Base-by-base conservation (phyloP, 2,888 invertebrate species). In the Gymnosoma rotundatum region DNA sequence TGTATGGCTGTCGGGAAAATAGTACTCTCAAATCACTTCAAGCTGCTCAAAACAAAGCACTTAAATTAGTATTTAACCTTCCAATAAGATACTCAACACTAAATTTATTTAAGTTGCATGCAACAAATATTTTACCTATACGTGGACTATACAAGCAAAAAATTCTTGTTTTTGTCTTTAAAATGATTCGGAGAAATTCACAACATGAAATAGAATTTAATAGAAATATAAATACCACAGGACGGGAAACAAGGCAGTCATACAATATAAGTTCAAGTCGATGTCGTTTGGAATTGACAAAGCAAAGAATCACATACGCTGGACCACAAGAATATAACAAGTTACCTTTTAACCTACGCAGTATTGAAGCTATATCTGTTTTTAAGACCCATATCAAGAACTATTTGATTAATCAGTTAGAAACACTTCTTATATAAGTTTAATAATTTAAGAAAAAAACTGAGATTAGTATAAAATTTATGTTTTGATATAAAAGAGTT, bases 41-140 rank as follows among this genome's bases (percentile, higher is more conserved):
- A 45, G 12, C 45, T 45, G 14, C 45, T 45, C 56, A 56, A 16
- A 56, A 56, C 25, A 56, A 25, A 25, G 56, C 56, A 56, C 21
- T 56, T 4, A 56, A 56, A 56, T 14, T 21, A 14, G 56, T 56
- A 7, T 56, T 16, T 56, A 56, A 56, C 25, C 25, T 25, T 20
- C 56, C 56, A 12, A 7, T 56, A 25, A 25, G 25, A 14, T 16
- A 56, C 16, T 25, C 56, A 16, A 56, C 25, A 1, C 14, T 25
- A 56, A 6, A 14, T 10, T 56, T 56, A 16, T 56, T 21, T 16
- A 56, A 25, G 16, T 20, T 16, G 4, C 6, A 20, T 25, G 25
- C 25, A 10, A 25, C 21, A 25, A 25, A 25, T 4, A 25, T 56
- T 16, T 16, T 56, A 21, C 56, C 56, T 14, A 25, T 56, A 10